Conservation (phyloP, 2,113 vertebrate genomes). For the Varanus komodoensis region DNA sequence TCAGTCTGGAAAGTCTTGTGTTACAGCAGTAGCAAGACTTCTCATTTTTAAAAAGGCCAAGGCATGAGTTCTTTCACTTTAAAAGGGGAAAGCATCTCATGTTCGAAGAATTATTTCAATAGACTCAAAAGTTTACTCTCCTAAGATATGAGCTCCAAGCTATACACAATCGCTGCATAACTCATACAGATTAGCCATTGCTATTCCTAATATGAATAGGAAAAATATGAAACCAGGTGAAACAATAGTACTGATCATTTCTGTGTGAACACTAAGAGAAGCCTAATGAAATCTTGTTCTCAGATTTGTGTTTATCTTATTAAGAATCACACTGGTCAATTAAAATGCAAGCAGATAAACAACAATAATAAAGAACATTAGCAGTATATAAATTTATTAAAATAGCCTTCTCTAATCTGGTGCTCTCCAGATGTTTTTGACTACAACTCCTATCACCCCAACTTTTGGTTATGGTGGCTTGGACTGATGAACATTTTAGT, state of each 20-base stretch:
- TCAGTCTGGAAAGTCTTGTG: not conserved
- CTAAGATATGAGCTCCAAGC: not conserved
- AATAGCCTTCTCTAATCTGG: no score
- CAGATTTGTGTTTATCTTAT: not conserved
- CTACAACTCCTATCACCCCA: no score
- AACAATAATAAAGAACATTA: not conserved
- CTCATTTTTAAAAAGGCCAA: not conserved
- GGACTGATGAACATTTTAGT: no score
- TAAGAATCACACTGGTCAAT: fast-evolving
- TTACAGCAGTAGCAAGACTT: not conserved
- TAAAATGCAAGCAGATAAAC: not conserved
- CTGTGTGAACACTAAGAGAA: constrained; percentile 23
- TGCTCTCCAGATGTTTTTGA: no score
- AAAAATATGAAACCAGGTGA: not conserved
- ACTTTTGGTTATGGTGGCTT: no score
- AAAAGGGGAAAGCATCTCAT: not conserved
- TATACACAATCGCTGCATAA: not conserved
- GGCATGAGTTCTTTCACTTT: not conserved
- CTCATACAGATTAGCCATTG: not conserved
- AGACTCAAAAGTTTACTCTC: not conserved
- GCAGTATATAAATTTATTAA: no score
- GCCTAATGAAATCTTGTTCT: constrained; percentile 23
- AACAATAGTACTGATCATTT: not conserved
- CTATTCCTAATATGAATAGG: not conserved
- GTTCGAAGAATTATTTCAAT: not conserved